A percentile compares a stretch with the other conserved stretches of the same genome.
phyloP scores from a whole-genome alignment of 1,140 invertebrate genomes.

The Drosophila sechellia region DNA sequence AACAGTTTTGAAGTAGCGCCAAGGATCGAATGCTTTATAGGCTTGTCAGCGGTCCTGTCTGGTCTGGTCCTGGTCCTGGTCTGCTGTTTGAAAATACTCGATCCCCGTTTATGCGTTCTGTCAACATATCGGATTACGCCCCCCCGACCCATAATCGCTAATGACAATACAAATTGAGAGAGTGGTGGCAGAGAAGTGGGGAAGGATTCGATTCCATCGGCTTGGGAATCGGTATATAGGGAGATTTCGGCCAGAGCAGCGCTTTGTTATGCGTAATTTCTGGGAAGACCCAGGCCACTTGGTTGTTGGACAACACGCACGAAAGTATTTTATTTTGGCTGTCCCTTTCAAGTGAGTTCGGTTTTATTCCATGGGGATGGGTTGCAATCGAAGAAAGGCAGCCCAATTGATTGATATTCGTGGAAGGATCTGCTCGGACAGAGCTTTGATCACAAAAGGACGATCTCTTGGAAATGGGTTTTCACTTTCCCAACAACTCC shows the following conservation, averaged over 20 bases:
- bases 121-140: constrained; percentile 79
- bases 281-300: constrained; percentile 69
- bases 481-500: constrained; percentile 31
- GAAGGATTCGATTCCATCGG: constrained; percentile 29
- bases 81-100: constrained; percentile 2
- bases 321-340: constrained; percentile 50
- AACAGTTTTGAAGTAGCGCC: constrained; percentile 81
- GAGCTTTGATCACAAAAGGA: constrained; percentile 27
- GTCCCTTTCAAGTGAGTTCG: constrained; percentile 5
- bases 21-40: constrained; percentile 71
- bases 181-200: constrained; percentile 20
- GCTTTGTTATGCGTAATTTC: constrained; percentile 72
- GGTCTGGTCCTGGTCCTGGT: constrained; percentile 1
- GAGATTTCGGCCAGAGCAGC: constrained; percentile 11
- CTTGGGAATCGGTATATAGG: neutral
- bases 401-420: constrained; percentile 61
- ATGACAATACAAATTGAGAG: constrained; percentile 79
- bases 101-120: constrained; percentile 62
- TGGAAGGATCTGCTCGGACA: constrained; percentile 33
- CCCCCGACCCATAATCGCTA: constrained; percentile 71
- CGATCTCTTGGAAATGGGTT: constrained; percentile 6
- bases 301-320: constrained; percentile 56
- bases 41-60: constrained; percentile 62
- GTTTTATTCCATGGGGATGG: constrained; percentile 12
- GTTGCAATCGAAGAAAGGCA: constrained; percentile 28